Conservation (phyloP, 2,113 vertebrate species). For the Larimichthys polyactis region DNA sequence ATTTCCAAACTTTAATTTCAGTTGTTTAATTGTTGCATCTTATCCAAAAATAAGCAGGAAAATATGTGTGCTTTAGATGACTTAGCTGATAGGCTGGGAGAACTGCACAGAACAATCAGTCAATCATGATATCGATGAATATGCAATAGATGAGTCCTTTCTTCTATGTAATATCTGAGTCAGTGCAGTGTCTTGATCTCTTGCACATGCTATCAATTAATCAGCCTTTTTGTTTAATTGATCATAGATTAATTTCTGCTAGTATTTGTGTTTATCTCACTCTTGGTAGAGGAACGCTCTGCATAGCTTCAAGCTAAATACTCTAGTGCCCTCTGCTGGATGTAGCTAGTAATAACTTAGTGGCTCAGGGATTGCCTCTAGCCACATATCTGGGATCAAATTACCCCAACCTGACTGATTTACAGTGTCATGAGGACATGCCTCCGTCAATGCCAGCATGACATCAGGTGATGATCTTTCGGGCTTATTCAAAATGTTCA, state of each 20-base stretch:
- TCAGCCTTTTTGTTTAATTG: not conserved
- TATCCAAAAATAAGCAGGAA: slow-evolving; percentile 5
- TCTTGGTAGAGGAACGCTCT: not conserved
- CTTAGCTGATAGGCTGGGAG: not conserved
- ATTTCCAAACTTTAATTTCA: slow-evolving; percentile 4
- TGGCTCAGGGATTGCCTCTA: slow-evolving; percentile 34
- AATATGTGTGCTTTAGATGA: not conserved
- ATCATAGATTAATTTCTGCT: slow-evolving; percentile 5
- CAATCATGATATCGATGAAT: not conserved
- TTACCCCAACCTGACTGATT: slow-evolving; percentile 41
- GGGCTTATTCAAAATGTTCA: slow-evolving; percentile 66
- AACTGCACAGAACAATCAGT: slow-evolving; percentile 13
- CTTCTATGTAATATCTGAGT: not conserved
- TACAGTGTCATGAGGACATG: slow-evolving; percentile 41
- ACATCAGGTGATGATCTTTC: slow-evolving; percentile 32
- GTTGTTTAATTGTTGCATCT: slow-evolving; percentile 1
- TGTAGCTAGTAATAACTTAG: slow-evolving; percentile 20
- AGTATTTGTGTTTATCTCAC: slow-evolving; percentile 20
- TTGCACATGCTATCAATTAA: slow-evolving; percentile 1
- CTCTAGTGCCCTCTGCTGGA: slow-evolving; percentile 66
- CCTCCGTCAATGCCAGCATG: slow-evolving; percentile 52
- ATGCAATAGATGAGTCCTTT: not conserved
- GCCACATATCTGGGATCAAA: slow-evolving; percentile 51
- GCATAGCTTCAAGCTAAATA: slow-evolving; percentile 7
- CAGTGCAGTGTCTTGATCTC: slow-evolving; percentile 1